phyloP scores from a whole-genome alignment of 2,888 invertebrate species.

The Eretmocerus hayati region DNA sequence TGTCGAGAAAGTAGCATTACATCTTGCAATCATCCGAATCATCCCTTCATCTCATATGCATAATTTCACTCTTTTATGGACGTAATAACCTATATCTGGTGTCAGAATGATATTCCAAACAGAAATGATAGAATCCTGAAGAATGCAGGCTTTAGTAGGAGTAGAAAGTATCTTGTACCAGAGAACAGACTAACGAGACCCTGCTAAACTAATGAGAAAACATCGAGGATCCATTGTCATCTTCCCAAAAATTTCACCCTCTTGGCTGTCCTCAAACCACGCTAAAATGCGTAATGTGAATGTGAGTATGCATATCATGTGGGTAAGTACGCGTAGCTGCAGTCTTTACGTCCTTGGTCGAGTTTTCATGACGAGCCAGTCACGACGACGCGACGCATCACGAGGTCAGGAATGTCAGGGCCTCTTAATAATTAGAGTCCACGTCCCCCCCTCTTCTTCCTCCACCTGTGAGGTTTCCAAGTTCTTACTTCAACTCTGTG shows the following conservation, averaged over 20 bases:
- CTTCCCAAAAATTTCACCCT: neutral
- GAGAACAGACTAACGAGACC: slow-evolving; percentile 21
- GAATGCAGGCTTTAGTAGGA: too few relatives aligned
- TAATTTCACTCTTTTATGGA: too few relatives aligned
- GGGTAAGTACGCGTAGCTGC: neutral
- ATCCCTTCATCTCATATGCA: too few relatives aligned
- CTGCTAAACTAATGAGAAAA: slow-evolving; percentile 26
- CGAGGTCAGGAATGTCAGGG: slow-evolving; percentile 25
- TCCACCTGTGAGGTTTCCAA: neutral
- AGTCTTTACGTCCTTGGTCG: slow-evolving; percentile 16
- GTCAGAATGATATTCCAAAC: too few relatives aligned
- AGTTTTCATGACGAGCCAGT: too few relatives aligned
- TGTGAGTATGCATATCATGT: neutral
- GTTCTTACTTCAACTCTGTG: neutral
- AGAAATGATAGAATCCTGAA: too few relatives aligned
- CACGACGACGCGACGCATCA: slow-evolving; percentile 2
- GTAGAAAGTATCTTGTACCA: too few relatives aligned
- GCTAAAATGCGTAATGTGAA: neutral
- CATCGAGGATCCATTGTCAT: neutral
- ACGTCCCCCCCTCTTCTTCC: neutral
- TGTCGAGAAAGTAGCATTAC: too few relatives aligned
- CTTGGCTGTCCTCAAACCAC: neutral
- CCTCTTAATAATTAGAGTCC: slow-evolving; percentile 22
- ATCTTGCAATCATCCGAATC: too few relatives aligned
- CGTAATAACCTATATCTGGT: too few relatives aligned